Evolutionary conservation across 2,888 invertebrate species (phyloP).

Genomic region (Acrobasis repandana): DNA sequence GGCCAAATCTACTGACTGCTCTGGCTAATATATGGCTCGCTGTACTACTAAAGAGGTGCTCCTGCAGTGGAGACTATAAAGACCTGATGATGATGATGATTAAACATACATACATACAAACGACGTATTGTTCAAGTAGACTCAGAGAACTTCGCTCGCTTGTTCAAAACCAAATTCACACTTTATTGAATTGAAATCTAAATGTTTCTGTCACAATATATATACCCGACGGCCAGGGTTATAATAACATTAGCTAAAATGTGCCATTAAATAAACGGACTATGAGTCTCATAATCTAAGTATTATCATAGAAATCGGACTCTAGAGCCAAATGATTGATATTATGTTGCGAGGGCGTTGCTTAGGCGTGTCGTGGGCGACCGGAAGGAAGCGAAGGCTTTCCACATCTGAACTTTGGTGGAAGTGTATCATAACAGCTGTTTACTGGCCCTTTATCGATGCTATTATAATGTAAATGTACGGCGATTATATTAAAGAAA

Average conservation of each 20-base stretch:
- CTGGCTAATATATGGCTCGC: no score
- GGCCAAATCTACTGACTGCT: no score
- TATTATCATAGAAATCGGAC: conserved; percentile 61
- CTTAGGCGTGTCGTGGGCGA: conserved; percentile 67
- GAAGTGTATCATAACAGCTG: not conserved
- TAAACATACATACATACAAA: no score
- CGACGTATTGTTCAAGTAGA: no score
- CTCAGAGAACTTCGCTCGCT: no score
- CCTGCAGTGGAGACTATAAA: no score
- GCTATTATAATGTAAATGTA: no score
- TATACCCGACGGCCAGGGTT: conserved; percentile 1
- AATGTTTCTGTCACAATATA: not conserved
- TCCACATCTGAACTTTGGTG: conserved; percentile 43
- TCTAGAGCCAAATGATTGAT: conserved; percentile 64
- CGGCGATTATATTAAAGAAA: no score
- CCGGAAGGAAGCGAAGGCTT: conserved; percentile 74
- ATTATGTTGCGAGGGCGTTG: conserved; percentile 58
- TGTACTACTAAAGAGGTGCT: no score
- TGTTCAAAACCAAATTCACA: not conserved
- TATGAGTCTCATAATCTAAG: conserved; percentile 40
- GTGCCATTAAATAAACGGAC: conserved; percentile 28
- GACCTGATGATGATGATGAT: no score
- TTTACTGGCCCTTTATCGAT: not conserved
- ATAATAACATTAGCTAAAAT: conserved; percentile 24
- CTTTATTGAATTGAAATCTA: not conserved